phyloP scores from a whole-genome alignment of 2,113 vertebrate genomes.

The Mormyrus lacerda region DNA sequence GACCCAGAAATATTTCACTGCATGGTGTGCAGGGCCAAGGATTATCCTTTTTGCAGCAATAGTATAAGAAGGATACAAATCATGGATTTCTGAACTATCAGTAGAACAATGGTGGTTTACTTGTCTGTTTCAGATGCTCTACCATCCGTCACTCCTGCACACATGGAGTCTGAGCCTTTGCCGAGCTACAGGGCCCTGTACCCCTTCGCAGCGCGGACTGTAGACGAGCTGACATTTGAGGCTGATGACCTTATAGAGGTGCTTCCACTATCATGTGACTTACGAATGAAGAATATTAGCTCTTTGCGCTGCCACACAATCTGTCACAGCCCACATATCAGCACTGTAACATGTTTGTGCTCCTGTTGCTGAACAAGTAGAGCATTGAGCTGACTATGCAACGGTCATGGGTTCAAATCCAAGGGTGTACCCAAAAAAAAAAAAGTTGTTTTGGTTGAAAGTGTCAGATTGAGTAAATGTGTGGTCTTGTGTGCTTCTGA shows the following conservation, averaged over 20 bases:
- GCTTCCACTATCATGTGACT: neutral
- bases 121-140: conserved; percentile 37
- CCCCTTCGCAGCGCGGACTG: conserved; percentile 81
- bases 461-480: neutral
- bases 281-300: neutral
- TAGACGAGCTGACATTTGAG: conserved; percentile 86
- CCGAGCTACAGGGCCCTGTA: conserved; percentile 84
- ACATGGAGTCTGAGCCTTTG: conserved; percentile 63
- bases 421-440: neutral
- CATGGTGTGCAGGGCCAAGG: neutral
- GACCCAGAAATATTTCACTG: neutral
- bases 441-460: neutral
- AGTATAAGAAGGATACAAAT: neutral
- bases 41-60: neutral
- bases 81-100: neutral
- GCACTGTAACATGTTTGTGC: neutral
- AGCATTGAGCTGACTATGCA: neutral
- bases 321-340: neutral
- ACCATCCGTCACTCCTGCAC: conserved; percentile 43
- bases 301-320: neutral
- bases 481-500: neutral
- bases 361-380: neutral
- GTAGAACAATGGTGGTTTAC: neutral
- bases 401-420: neutral
- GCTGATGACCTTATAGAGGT: conserved; percentile 81